Conservation (phyloP, 2,797 vertebrate genomes). For the Sebastiscus albofasciatus region DNA sequence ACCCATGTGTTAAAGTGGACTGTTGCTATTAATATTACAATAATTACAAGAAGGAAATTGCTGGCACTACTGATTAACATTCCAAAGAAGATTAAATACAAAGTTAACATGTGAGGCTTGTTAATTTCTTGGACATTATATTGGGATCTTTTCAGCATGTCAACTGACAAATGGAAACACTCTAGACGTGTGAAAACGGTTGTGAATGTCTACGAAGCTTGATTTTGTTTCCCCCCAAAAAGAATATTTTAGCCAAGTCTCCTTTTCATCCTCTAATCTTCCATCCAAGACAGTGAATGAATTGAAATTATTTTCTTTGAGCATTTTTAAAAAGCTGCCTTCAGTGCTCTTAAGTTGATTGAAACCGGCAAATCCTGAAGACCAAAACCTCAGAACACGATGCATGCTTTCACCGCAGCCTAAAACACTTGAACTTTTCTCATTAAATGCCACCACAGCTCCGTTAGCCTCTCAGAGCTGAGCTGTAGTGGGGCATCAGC, state of each 20-base stretch:
- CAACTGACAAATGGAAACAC: not conserved
- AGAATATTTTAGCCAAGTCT: not conserved
- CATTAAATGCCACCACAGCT: constrained; percentile 17
- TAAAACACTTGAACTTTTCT: constrained; percentile 36
- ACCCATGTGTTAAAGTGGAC: not conserved
- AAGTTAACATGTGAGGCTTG: not conserved
- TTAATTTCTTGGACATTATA: not conserved
- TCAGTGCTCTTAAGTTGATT: not conserved
- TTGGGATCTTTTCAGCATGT: not conserved
- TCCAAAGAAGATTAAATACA: not conserved
- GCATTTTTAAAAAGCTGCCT: not conserved
- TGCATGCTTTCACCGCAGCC: not conserved
- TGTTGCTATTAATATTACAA: not conserved
- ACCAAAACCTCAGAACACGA: not conserved
- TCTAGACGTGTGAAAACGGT: not conserved
- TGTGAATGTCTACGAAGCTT: not conserved
- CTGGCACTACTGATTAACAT: not conserved
- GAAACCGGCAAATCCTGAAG: not conserved
- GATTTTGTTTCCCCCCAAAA: too few relatives aligned
- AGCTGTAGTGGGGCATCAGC: constrained; percentile 37
- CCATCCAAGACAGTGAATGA: not conserved
- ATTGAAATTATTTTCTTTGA: not conserved
- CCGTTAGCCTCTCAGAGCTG: constrained; percentile 18
- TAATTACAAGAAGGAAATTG: not conserved
- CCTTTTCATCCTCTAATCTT: constrained; percentile 1